A percentile compares a stretch with the other conserved stretches of the same genome.
These are phyloP conservation scores for Poecile montanus DNA, from an alignment of 2,797 vertebrate genomes.

Conservation along the genomic window DNA sequence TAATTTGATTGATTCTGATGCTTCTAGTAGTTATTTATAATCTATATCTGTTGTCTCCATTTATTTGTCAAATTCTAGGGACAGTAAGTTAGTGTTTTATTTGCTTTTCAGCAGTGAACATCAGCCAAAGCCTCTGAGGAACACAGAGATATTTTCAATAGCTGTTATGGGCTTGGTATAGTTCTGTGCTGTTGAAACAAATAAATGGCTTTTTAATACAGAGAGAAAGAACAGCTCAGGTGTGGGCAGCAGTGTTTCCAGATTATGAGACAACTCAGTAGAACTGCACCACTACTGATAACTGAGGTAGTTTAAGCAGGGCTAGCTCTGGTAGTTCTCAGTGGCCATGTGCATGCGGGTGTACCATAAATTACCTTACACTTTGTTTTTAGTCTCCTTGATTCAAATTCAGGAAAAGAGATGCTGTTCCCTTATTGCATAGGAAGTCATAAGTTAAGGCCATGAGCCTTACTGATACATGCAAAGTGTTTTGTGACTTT, in stretches of 20 bases:
- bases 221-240: not conserved
- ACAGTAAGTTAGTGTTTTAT: not conserved
- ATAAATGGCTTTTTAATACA: not conserved
- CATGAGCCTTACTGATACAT: not conserved
- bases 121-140: not conserved
- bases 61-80: not conserved
- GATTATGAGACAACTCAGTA: not conserved
- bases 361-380: not conserved
- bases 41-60: not conserved
- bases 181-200: not conserved
- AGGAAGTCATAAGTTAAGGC: not conserved
- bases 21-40: not conserved
- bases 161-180: not conserved
- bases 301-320: not conserved
- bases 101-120: not conserved
- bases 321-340: not conserved
- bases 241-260: not conserved
- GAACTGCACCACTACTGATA: not conserved
- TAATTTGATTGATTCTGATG: not conserved
- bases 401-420: not conserved
- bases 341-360: not conserved
- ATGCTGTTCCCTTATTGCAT: not conserved
- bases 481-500: slow-evolving; percentile 38
- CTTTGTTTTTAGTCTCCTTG: slow-evolving; percentile 10
- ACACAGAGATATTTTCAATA: not conserved